Base-by-base conservation (phyloP, 2,113 vertebrate species). In the Fulmarus glacialis region DNA sequence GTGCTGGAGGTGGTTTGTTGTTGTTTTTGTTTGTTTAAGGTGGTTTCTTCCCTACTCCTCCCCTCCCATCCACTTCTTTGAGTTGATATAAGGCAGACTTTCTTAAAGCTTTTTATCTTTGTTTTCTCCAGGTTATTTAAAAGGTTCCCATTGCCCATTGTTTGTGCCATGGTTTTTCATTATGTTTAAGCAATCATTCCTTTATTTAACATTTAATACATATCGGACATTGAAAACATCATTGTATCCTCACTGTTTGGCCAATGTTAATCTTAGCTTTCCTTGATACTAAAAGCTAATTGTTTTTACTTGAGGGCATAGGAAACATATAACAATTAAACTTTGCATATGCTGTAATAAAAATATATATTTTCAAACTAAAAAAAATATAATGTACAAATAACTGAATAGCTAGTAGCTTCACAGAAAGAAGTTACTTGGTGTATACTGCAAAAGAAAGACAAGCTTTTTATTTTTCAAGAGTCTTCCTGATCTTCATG, bases 131-230 rank as follows among this genome's bases (percentile, higher is more conserved):
- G 80, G 89, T 94, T 96, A 91, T 95, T 93, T 82, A 91, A 89
- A 91, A 89, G 78, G 95, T 94, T 96, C 91, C 93, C 96, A 91
- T 94, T 97, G 97, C 97, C 92, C 97, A 95, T 98, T 90, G 75
- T 97, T 97, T 94, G 97, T 96, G 91, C 96, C 97, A 95, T 97
- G 93, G 87, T 97, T 97, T 93, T 97, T 96, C 96, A 93, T 97
- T 95, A 85, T 36, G 95, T 97, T 97, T 95, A 43, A 97, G 92
- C 95, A 88, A 80, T 95, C 98, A 98, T 98, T 97, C 97, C 97
- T 98, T 97, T 91, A 84, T 88, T 98, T 97, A 97, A 93, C 98
- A 97, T 97, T 93, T 93, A 93, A 66, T 95, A 74, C 98, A 97
- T 97, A 97, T 93, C 55, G 8, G 87, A 96, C 97, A 97, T 96